phyloP scores from a whole-genome alignment of 1,140 invertebrate species.

The Meteorus sp. region DNA sequence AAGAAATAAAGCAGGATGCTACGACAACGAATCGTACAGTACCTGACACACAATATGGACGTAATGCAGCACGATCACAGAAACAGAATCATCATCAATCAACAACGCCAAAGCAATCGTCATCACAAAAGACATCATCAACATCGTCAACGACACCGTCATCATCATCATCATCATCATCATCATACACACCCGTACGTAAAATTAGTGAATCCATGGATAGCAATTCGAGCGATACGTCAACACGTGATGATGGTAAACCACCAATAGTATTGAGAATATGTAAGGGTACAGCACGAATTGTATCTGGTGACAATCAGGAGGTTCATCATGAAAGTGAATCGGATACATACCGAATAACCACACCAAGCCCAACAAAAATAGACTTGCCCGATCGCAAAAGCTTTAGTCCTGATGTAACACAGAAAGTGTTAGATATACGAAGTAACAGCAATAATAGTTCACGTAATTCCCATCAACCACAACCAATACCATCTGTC shows the following conservation, averaged over 20 bases:
- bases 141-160: slow-evolving; percentile 24
- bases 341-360: slow-evolving; percentile 46
- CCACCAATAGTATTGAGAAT: slow-evolving; percentile 71
- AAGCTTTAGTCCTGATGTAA: slow-evolving; percentile 6
- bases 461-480: no score
- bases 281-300: slow-evolving; percentile 66
- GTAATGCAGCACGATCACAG: slow-evolving; percentile 38
- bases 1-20: slow-evolving; percentile 41
- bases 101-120: slow-evolving; percentile 36
- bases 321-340: slow-evolving; percentile 38
- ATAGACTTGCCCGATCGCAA: slow-evolving; percentile 41
- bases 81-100: slow-evolving; percentile 38
- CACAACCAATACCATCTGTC: no score
- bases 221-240: slow-evolving; percentile 30
- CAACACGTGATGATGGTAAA: slow-evolving; percentile 57
- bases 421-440: neutral
- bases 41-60: slow-evolving; percentile 49
- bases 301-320: slow-evolving; percentile 53
- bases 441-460: slow-evolving; percentile 27
- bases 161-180: slow-evolving; percentile 38
- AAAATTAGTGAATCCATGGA: slow-evolving; percentile 37
- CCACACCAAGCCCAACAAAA: slow-evolving; percentile 45
- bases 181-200: slow-evolving; percentile 29
- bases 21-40: slow-evolving; percentile 57
- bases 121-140: slow-evolving; percentile 31